Conservation (phyloP, 2,888 invertebrate species). For the Tineola bisselliella region DNA sequence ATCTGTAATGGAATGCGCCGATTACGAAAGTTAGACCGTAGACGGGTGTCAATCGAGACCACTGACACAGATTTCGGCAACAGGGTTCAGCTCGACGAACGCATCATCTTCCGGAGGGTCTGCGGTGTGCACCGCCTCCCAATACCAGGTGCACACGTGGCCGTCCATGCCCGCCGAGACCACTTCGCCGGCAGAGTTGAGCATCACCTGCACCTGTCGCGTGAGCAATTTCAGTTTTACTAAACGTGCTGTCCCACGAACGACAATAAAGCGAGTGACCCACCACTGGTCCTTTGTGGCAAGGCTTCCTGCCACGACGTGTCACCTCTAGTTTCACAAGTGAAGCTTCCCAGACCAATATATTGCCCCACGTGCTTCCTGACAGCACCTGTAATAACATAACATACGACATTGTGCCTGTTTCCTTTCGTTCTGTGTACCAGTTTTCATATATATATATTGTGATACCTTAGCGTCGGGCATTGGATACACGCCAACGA, state of each 20-base stretch:
- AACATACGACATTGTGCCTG: no score
- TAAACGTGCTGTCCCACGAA: conserved; percentile 21
- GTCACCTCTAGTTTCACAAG: conserved; percentile 86
- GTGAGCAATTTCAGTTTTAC: conserved; percentile 18
- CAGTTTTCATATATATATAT: no score
- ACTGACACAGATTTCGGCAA: conserved; percentile 77
- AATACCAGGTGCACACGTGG: conserved; percentile 86
- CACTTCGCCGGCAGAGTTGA: conserved; percentile 51
- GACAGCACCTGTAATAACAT: conserved; percentile 73
- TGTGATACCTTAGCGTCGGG: conserved; percentile 87
- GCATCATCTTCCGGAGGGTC: conserved; percentile 84
- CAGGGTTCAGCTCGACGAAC: conserved; percentile 85
- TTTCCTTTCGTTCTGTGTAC: no score
- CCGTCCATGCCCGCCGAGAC: conserved; percentile 75
- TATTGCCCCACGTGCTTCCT: conserved; percentile 91
- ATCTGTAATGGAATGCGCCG: conserved; percentile 33
- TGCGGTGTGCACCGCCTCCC: conserved; percentile 89
- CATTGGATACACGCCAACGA: conserved; percentile 84
- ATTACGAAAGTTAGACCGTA: neutral
- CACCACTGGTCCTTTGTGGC: conserved; percentile 78
- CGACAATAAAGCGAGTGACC: no score
- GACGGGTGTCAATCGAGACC: conserved; percentile 49
- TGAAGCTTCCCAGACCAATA: conserved; percentile 91
- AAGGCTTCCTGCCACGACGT: conserved; percentile 74
- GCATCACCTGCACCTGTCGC: conserved; percentile 46